Conservation (phyloP, 2,888 invertebrate species). For the Dendrolimus pini region DNA sequence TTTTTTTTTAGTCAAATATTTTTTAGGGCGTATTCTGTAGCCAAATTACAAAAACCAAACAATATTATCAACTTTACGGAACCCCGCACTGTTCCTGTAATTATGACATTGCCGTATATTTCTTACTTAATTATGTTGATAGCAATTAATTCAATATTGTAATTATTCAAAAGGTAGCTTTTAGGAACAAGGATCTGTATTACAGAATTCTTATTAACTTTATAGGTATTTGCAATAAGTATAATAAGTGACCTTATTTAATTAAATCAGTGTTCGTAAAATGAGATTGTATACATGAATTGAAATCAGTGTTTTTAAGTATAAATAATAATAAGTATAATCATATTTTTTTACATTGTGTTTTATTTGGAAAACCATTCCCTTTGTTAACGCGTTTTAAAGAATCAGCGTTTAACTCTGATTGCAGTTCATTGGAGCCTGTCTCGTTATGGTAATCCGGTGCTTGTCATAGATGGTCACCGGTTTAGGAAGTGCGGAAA, state of each 20-base stretch:
- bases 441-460: conserved; percentile 54
- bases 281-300: too few species aligned
- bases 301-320: too few species aligned
- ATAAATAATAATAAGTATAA: neutral
- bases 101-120: too few species aligned
- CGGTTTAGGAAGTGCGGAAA: conserved; percentile 40
- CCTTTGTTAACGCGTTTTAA: neutral
- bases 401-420: conserved; percentile 22
- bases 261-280: conserved; percentile 4
- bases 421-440: conserved; percentile 53
- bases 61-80: too few species aligned
- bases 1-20: too few species aligned
- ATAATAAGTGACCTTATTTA: conserved; percentile 1
- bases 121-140: too few species aligned
- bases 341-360: neutral
- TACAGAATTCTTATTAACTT: neutral
- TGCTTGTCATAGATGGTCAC: conserved; percentile 47
- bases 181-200: neutral
- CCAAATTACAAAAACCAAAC: too few species aligned
- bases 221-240: too few species aligned
- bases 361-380: neutral
- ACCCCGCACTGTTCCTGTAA: too few species aligned
- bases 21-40: too few species aligned
- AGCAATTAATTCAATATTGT: too few species aligned
- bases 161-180: neutral